Evolutionary conservation across 2,888 invertebrate genomes (phyloP).

Genomic region (Dione juno): DNA sequence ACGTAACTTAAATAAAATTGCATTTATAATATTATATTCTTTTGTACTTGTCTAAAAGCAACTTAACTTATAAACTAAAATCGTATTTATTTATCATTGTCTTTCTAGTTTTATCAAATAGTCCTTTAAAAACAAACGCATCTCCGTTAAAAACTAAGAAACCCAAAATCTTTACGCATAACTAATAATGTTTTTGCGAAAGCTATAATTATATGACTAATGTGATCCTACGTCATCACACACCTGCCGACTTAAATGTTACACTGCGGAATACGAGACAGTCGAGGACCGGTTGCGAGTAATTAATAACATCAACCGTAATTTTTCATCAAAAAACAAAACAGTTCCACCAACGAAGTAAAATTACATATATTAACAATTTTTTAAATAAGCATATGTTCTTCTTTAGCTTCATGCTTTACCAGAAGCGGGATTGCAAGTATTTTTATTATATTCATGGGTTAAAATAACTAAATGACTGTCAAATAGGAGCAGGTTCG

Average conservation of each 20-base stretch:
- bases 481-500: not conserved
- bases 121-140: not conserved
- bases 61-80: too few relatives aligned
- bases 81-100: not conserved
- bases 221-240: constrained; percentile 7
- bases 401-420: too few relatives aligned
- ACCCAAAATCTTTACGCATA: too few relatives aligned
- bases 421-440: too few relatives aligned
- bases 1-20: too few relatives aligned
- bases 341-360: constrained; percentile 32
- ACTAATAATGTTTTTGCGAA: constrained; percentile 1
- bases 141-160: not conserved
- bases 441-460: too few relatives aligned
- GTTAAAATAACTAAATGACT: not conserved
- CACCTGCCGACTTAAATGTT: constrained; percentile 28
- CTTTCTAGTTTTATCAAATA: not conserved
- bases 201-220: constrained; percentile 12
- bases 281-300: constrained; percentile 29
- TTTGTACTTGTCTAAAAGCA: too few relatives aligned
- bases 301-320: constrained; percentile 27
- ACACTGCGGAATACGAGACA: constrained; percentile 18
- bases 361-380: not conserved
- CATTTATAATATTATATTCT: too few relatives aligned
- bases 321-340: constrained; percentile 28
- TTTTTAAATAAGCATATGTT: too few relatives aligned